Base-by-base conservation (phyloP, 2,888 invertebrate genomes). In the Drosophila robusta region DNA sequence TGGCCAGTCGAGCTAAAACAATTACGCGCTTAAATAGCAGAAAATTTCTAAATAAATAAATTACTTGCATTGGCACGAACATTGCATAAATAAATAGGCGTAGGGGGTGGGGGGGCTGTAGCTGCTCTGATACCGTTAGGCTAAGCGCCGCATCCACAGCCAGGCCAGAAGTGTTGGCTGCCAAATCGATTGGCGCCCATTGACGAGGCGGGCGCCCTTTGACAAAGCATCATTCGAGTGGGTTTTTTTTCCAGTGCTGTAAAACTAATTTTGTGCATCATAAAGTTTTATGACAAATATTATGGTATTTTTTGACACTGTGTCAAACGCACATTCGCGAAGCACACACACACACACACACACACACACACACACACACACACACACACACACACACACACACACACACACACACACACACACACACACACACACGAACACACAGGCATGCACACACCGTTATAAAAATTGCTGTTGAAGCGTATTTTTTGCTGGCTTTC, bases 221-320 rank as follows among this genome's bases (percentile, higher is more conserved):
- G 65, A 65, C 62, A 50, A 46, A 60, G 24, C 62, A 4, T 14
- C 52, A 16, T 49, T 64, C 29, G 38, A 44, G 18, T 54, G 52
- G 50, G 32, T 34, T 34, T 18, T 44, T 47, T 54, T 36, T 18
- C 61, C 78, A 80, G 72, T 75, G 86, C 74, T 80, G 86, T 86
- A 86, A 78, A 83, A 83, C 86, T 83, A 83, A 83, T 83, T 83
- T 83, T 86, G 81, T 83, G 83, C 86, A 72, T 70, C 86, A 83
- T 83, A 83, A 83, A 83, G 61, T 86, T 83, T 86, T 86, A 86
- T 76, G 86, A 75, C 83, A 83, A 83, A 83, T 83, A 83, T 83
- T 83, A 80, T 65, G 72, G 74, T 62, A 83, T 79, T 70, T 70
- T 85, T 80, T 74, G 72, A 70, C 78, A 78, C 78, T 80, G 80